Conservation (phyloP, 2,113 vertebrate genomes). For the Grammomys surdaster region DNA sequence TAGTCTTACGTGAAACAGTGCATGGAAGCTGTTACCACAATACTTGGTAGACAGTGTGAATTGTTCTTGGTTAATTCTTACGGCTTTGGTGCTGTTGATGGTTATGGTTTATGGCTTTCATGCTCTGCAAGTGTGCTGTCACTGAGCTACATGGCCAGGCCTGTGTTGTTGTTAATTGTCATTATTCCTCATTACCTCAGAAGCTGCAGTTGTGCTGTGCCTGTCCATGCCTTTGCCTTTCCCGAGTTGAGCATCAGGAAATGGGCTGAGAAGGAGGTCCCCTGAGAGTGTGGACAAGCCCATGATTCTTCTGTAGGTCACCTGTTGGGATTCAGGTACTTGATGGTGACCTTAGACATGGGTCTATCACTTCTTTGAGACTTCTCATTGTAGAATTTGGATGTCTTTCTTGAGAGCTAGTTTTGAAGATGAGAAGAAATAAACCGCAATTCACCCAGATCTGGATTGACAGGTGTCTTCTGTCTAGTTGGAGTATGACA, state of each 20-base stretch:
- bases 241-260: too few relatives aligned
- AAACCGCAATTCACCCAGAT: not conserved
- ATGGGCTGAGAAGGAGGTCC: not conserved
- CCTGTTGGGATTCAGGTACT: not conserved
- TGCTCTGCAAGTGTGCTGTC: not conserved
- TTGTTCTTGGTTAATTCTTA: not conserved
- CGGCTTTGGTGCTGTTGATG: not conserved
- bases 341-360: not conserved
- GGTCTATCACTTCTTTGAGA: not conserved
- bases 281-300: not conserved
- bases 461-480: not conserved
- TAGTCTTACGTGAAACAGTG: constrained; percentile 16
- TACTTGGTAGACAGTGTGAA: not conserved
- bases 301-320: not conserved
- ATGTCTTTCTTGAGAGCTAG: not conserved
- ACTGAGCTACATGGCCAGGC: too few relatives aligned
- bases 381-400: not conserved
- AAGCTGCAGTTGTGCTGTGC: not conserved
- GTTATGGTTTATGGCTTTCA: not conserved
- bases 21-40: not conserved
- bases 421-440: not conserved
- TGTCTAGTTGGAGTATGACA: not conserved
- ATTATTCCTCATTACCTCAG: not conserved
- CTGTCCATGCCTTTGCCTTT: not conserved
- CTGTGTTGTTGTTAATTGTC: not conserved